Conservation (phyloP, 2,888 invertebrate genomes). For the Schizotus pectinicornis region DNA sequence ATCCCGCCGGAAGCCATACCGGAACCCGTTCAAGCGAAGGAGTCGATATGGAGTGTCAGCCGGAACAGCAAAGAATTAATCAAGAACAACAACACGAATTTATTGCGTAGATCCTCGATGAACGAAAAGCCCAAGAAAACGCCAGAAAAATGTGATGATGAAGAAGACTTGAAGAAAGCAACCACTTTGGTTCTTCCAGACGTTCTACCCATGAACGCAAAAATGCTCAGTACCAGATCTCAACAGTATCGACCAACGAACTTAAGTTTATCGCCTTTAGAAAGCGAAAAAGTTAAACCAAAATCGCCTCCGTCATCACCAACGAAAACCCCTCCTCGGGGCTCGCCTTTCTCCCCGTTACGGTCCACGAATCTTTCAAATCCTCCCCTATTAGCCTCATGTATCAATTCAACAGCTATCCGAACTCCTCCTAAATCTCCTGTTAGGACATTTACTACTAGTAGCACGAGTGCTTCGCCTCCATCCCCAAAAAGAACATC, state of each 20-base stretch:
- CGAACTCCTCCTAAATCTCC: constrained; percentile 23
- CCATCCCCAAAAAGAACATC: constrained; percentile 52
- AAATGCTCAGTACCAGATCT: constrained; percentile 53
- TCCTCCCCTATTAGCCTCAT: constrained; percentile 36
- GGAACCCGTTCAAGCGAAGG: constrained; percentile 43
- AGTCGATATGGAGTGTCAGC: constrained; percentile 50
- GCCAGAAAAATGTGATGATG: constrained; percentile 45
- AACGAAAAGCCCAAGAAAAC: constrained; percentile 49
- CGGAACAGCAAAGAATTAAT: constrained; percentile 39
- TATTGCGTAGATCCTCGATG: constrained; percentile 52
- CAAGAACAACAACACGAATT: constrained; percentile 45
- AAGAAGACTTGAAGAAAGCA: constrained; percentile 48
- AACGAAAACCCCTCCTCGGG: constrained; percentile 47
- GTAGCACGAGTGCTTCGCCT: constrained; percentile 37
- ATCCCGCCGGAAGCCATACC: constrained; percentile 39
- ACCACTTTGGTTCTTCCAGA: constrained; percentile 60
- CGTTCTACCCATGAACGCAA: constrained; percentile 64
- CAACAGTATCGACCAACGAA: constrained; percentile 49
- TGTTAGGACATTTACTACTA: constrained; percentile 11
- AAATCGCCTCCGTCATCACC: constrained; percentile 39
- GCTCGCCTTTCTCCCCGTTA: constrained; percentile 50
- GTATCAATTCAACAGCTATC: constrained; percentile 27
- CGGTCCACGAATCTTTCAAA: constrained; percentile 47
- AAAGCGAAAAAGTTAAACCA: constrained; percentile 34
- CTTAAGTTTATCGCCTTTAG: constrained; percentile 41